Base-by-base conservation (phyloP, 2,888 invertebrate species). In the Caenorhabditis sinica region DNA sequence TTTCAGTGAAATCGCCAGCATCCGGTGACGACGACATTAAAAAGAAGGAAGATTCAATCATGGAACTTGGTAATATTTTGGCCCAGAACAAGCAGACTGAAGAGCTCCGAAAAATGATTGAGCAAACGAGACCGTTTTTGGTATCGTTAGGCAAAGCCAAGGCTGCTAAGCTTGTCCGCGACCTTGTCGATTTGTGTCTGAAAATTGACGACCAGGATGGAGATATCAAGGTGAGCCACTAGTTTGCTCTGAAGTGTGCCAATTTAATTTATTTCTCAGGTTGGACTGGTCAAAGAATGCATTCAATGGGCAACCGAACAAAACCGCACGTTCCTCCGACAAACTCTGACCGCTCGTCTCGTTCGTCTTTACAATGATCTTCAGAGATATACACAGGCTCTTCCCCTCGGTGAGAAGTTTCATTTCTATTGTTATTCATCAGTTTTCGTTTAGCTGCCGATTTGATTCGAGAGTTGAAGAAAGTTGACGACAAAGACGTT, bases 271-370 rank as follows among this genome's bases (percentile, higher is more conserved):
- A 33, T 30, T 72, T 66, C 87, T 36, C 84, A 94, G 94, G 93
- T 94, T 80, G 93, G 94, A 28, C 90, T 95, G 60, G 94, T 94
- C 86, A 92, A 94, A 94, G 98, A 99, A 94, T 98, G 98, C 94
- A 99, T 99, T 94, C 97, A 97, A 94, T 99, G 99, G 99, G 97
- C 99, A 40, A 97, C 97, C 93, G 96, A 97, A 93, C 98, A 99
- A 93, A 96, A 97, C 89, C 95, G 99, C 89, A 98, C 97, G 25
- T 99, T 98, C 94, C 94, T 99, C 85, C 95, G 99, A 90, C 99
- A 99, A 94, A 97, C 97, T 0, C 94, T 99, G 90, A 97, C 99
- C 93, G 96, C 98, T 20, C 95, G 98, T 90, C 94, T 99, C 81
- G 96, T 99, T 93, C 97, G 97, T 2, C 95, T 99, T 53, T 98